These are phyloP conservation scores for Alectoris magna DNA, from an alignment of 2,797 vertebrate genomes.

Conservation along the genomic window DNA sequence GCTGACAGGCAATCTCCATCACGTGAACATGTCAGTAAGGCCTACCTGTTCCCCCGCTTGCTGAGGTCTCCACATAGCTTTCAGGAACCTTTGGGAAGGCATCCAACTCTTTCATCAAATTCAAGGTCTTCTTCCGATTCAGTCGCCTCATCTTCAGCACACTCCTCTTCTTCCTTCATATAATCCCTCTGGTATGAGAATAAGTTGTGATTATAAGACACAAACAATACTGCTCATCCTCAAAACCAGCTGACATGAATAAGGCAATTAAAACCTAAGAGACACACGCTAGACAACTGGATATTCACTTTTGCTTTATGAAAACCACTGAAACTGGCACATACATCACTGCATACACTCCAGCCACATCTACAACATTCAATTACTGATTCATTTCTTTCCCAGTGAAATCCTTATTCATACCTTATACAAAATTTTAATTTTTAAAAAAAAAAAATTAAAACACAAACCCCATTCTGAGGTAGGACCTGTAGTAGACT, in stretches of 20 bases:
- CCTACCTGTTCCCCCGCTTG: slow-evolving; percentile 94
- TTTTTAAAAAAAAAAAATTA: background rate
- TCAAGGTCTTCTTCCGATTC: slow-evolving; percentile 94
- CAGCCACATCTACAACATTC: background rate
- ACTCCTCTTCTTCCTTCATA: slow-evolving; percentile 79
- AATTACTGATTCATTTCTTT: background rate
- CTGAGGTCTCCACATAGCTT: slow-evolving; percentile 95
- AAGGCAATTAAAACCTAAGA: background rate
- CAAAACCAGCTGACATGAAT: background rate
- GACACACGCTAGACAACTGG: background rate
- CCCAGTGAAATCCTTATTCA: background rate
- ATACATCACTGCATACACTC: background rate
- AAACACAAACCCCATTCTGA: background rate
- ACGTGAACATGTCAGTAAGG: background rate
- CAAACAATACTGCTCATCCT: background rate
- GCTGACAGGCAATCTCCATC: background rate
- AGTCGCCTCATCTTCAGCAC: slow-evolving; percentile 91
- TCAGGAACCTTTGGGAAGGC: slow-evolving; percentile 98
- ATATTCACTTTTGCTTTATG: background rate
- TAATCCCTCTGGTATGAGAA: slow-evolving; percentile 72
- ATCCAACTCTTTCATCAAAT: slow-evolving; percentile 94
- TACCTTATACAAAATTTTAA: background rate
- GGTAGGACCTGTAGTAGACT: background rate
- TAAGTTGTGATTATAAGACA: background rate
- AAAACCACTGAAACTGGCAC: background rate